Conservation (phyloP, 2,113 vertebrate species). For the Malurus melanocephalus region DNA sequence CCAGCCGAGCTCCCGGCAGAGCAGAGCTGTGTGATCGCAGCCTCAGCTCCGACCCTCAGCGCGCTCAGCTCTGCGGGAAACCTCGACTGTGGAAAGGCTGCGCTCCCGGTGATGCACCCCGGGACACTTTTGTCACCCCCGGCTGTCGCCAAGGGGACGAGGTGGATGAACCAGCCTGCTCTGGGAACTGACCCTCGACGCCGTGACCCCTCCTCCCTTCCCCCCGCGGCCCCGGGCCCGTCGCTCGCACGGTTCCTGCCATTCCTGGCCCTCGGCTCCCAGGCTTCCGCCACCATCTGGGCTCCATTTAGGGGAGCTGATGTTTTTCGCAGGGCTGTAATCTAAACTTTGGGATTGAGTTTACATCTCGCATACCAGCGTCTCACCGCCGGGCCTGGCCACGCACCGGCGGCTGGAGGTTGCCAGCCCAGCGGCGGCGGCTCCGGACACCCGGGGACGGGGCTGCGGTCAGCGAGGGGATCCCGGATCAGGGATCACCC, state of each 20-base stretch:
- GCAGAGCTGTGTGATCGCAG: rapidly evolving
- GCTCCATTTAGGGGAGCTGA: slow-evolving; percentile 67
- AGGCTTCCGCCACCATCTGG: slow-evolving; percentile 57
- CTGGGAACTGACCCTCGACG: neutral
- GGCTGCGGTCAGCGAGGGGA: rapidly evolving
- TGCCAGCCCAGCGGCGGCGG: neutral
- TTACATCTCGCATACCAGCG: slow-evolving; percentile 50
- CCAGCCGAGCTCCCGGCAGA: neutral
- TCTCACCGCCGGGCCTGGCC: slow-evolving; percentile 7
- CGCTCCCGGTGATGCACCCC: neutral
- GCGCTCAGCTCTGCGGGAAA: neutral
- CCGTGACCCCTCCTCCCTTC: neutral
- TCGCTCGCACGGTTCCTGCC: neutral
- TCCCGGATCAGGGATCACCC: rapidly evolving
- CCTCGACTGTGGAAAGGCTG: neutral
- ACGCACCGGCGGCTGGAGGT: neutral
- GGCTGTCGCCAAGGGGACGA: neutral
- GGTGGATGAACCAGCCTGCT: neutral
- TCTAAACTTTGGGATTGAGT: slow-evolving; percentile 47
- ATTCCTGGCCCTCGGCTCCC: neutral
- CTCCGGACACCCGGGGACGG: neutral
- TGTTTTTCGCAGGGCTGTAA: slow-evolving; percentile 61
- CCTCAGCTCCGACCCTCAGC: neutral
- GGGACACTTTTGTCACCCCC: neutral
- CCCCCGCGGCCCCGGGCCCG: neutral